These are phyloP conservation scores for Gallinago solitaria DNA, from an alignment of 2,797 vertebrate species.

Conservation along the genomic window DNA sequence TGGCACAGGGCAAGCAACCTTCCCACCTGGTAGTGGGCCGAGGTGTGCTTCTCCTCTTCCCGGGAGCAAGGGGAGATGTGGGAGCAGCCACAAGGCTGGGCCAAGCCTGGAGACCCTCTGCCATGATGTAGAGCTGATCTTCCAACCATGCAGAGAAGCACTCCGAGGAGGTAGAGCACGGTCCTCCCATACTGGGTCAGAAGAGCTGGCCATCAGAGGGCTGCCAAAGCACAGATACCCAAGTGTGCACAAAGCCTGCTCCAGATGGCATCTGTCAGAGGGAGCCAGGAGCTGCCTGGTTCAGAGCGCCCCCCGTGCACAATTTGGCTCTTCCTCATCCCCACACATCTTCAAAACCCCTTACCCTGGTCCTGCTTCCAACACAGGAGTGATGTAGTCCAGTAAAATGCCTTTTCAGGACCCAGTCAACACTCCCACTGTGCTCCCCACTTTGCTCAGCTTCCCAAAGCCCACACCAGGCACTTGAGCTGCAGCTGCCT, in stretches of 20 bases:
- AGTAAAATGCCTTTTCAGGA: background rate
- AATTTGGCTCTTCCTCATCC: background rate
- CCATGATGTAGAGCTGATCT: accelerated
- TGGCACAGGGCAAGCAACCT: accelerated
- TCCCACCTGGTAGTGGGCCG: background rate
- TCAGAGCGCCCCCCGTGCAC: background rate
- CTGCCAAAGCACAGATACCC: background rate
- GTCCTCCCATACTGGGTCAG: background rate
- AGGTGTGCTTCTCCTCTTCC: background rate
- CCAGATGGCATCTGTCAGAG: background rate
- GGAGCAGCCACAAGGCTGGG: background rate
- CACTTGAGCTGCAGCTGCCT: background rate
- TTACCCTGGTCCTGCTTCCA: background rate
- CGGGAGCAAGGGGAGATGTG: background rate
- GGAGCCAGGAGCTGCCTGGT: background rate
- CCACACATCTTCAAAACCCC: background rate
- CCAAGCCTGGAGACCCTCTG: background rate
- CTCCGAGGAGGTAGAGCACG: background rate
- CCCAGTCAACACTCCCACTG: accelerated
- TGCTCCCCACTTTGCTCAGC: background rate
- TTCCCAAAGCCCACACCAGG: background rate
- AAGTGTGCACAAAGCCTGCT: background rate
- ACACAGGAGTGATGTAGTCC: background rate
- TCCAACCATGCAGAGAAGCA: background rate
- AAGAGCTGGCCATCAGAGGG: background rate